A percentile compares a stretch with the other conserved stretches of the same genome.
Evolutionary conservation across 2,113 vertebrate genomes (phyloP).

Genomic region (Takifugu bimaculatus): DNA sequence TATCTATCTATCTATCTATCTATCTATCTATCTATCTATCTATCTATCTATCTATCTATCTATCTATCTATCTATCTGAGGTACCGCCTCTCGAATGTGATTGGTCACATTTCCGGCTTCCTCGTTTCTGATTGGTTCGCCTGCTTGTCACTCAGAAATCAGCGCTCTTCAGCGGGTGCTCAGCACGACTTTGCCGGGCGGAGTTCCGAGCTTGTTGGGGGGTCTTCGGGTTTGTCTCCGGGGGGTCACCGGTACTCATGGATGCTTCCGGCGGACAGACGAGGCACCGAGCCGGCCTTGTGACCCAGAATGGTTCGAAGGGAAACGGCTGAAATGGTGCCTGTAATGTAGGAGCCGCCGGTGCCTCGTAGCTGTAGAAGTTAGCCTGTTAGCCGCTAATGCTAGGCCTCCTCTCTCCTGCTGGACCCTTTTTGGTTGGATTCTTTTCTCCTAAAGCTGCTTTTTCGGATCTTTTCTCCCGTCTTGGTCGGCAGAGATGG

Average conservation of each 20-base stretch:
- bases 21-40: too few species aligned
- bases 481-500: constrained; percentile 33
- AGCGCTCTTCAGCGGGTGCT: neutral
- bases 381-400: constrained; percentile 41
- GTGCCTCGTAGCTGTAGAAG: constrained; percentile 39
- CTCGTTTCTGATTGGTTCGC: constrained; percentile 47
- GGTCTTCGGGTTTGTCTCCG: constrained; percentile 2
- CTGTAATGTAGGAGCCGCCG: constrained; percentile 24
- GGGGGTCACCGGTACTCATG: constrained; percentile 23
- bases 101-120: constrained; percentile 15
- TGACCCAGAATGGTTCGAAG: constrained; percentile 58
- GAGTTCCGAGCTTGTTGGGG: neutral
- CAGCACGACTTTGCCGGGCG: neutral
- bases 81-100: constrained; percentile 14
- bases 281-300: constrained; percentile 16
- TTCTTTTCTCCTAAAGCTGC: neutral
- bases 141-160: too few species aligned
- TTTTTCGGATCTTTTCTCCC: constrained; percentile 1
- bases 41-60: too few species aligned
- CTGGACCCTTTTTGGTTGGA: constrained; percentile 11
- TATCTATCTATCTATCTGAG: neutral
- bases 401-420: constrained; percentile 41
- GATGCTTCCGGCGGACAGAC: constrained; percentile 1
- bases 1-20: neutral
- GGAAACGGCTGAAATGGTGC: constrained; percentile 64